These are phyloP conservation scores for Scaptomyza reducta DNA, from an alignment of 2,888 invertebrate genomes.

Conservation along the genomic window DNA sequence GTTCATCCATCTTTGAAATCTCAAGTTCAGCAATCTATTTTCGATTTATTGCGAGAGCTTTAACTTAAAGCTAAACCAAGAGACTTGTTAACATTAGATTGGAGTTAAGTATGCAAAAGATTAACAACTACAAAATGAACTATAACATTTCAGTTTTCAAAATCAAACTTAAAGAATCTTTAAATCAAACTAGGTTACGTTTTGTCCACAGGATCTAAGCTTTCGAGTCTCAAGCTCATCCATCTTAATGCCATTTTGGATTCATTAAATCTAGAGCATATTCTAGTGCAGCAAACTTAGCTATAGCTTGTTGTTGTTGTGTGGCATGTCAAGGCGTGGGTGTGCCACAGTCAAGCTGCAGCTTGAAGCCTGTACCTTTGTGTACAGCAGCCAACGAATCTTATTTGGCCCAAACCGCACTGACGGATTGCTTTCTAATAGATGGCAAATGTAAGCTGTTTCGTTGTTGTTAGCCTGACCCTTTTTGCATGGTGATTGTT, in stretches of 20 bases:
- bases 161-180: too few species aligned
- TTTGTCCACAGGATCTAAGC: too few species aligned
- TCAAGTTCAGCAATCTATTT: too few species aligned
- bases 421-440: constrained; percentile 80
- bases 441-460: constrained; percentile 56
- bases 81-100: too few species aligned
- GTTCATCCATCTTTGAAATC: too few species aligned
- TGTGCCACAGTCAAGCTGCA: constrained; percentile 43
- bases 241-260: not conserved
- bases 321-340: constrained; percentile 59
- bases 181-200: too few species aligned
- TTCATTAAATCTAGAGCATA: not conserved
- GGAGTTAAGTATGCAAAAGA: too few species aligned
- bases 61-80: too few species aligned
- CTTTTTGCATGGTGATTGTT: constrained; percentile 46
- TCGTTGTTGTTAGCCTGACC: constrained; percentile 59
- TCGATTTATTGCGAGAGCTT: too few species aligned
- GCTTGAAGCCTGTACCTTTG: constrained; percentile 6
- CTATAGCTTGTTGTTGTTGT: not conserved
- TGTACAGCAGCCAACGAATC: constrained; percentile 33
- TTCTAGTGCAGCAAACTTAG: not conserved
- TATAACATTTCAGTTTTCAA: too few species aligned
- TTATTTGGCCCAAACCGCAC: constrained; percentile 69
- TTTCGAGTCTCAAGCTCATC: too few species aligned
- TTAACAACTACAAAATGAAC: too few species aligned